Evolutionary conservation across 2,888 invertebrate species (phyloP), one percentile per base, ranked within the genome.

Genomic region (Leistus spinibarbis): DNA sequence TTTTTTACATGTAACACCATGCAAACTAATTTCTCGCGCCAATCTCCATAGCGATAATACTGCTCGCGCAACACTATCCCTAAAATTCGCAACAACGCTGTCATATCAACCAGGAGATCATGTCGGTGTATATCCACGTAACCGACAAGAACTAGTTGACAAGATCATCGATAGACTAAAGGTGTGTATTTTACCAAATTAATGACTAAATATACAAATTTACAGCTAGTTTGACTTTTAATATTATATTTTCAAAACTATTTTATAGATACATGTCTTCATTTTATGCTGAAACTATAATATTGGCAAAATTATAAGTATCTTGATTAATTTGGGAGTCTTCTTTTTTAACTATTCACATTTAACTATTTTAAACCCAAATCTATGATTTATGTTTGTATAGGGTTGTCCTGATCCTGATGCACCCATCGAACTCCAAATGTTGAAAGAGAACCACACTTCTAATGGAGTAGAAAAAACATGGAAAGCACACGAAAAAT

Each of bases 101-200:
- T 85, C 88, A 27, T 97, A 97, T 81, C 91, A 92, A 75, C 97
- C 97, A 0, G 98, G 98, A 0, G 98, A 98, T 85, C 98, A 98
- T 83, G 91, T 98, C 40, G 97, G 96, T 9, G 94, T 98, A 74
- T 93, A 95, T 82, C 93, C 97, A 0, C 92, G 92, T 79, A 98
- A 98, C 85, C 89, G 92, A 67, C 86, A 87, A 7, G 92, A 94
- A 76, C 83, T 96, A 54, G 97, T 98, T 0, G 91, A 95, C 69
- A 92, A 90, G 53, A 89, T 98, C 75, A 83, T 97, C 56, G 86
- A 89, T 64, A 89, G 93, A 77, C 84, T 97, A 73, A 83, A 82
- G 76, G 73, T 73, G 60, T 56, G 19, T 56, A 10, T 56, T 56
- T 56, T 13, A 54, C 10, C 4, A 54, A 54, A 9, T 3, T 13